A percentile compares a stretch with the other conserved stretches of the same genome.
Conservation (phyloP, 2,888 invertebrate species). For the Plagiodera versicolora region DNA sequence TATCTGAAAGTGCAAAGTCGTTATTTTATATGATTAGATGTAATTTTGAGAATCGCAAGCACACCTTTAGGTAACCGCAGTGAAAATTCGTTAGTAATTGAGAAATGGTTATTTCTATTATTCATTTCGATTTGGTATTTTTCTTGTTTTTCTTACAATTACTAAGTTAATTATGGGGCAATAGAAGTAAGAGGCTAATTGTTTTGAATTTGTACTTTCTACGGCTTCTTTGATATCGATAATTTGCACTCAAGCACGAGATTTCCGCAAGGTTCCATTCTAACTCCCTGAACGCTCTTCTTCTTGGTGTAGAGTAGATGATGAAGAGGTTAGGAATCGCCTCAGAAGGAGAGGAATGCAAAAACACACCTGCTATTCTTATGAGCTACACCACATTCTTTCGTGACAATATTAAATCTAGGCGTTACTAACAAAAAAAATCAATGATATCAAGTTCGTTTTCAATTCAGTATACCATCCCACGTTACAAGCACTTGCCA, state of each 20-base stretch:
- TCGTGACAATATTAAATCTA: background rate
- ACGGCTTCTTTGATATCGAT: no score
- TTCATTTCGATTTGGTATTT: background rate
- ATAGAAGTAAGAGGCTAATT: no score
- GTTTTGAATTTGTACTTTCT: no score
- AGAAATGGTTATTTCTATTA: background rate
- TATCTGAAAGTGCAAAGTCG: constrained; percentile 16
- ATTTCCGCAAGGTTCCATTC: background rate
- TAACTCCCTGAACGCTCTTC: no score
- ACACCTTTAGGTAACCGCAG: background rate
- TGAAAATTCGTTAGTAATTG: background rate
- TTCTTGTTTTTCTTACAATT: background rate
- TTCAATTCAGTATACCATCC: constrained; percentile 23
- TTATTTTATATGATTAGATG: constrained; percentile 8
- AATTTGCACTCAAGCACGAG: no score
- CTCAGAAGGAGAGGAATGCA: no score
- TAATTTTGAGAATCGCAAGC: background rate
- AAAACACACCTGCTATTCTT: constrained; percentile 7
- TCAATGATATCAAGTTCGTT: constrained; percentile 13
- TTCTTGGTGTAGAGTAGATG: no score
- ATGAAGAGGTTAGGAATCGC: no score
- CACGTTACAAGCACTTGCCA: constrained; percentile 15
- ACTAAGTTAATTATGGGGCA: background rate
- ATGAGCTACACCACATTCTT: background rate
- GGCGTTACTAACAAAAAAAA: constrained; percentile 18